Percentiles rank a stretch among this genome's conserved stretches.
Conservation (phyloP, 1,140 invertebrate genomes). For the Drosophila jambulina region DNA sequence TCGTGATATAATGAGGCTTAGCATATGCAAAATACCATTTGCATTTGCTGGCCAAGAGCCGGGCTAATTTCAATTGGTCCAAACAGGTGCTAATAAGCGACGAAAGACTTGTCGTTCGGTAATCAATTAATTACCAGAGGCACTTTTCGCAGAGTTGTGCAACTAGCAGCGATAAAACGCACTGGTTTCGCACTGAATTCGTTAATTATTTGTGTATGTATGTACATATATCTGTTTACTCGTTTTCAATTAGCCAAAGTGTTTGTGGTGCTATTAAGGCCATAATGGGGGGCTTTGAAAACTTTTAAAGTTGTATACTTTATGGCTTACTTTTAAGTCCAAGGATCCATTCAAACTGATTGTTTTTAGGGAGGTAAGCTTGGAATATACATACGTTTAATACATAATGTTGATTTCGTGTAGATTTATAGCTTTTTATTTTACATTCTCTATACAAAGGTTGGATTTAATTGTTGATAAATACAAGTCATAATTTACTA, state of each 20-base stretch:
- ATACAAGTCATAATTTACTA: too few relatives aligned
- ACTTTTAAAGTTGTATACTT: neutral
- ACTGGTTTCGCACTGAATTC: neutral
- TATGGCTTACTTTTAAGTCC: neutral
- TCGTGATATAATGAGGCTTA: slow-evolving; percentile 7
- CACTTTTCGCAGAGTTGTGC: slow-evolving; percentile 6
- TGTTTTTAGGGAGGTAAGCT: neutral
- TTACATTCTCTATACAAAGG: too few relatives aligned
- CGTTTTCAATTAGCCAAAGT: neutral
- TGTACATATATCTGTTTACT: neutral
- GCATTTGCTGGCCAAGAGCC: neutral
- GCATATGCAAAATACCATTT: slow-evolving; percentile 1
- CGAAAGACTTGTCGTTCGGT: slow-evolving; percentile 1
- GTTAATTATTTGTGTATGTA: neutral
- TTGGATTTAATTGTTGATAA: too few relatives aligned
- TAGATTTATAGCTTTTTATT: too few relatives aligned
- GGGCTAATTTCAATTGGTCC: neutral
- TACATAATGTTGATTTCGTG: neutral
- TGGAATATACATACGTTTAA: neutral
- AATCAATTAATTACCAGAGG: slow-evolving; percentile 11
- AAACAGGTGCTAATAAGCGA: neutral
- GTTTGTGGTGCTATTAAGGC: neutral
- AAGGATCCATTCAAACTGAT: neutral
- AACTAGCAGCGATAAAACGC: neutral
- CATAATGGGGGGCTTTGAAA: neutral